Conservation (phyloP, 1,140 invertebrate genomes). For the Diorhabda carinulata region DNA sequence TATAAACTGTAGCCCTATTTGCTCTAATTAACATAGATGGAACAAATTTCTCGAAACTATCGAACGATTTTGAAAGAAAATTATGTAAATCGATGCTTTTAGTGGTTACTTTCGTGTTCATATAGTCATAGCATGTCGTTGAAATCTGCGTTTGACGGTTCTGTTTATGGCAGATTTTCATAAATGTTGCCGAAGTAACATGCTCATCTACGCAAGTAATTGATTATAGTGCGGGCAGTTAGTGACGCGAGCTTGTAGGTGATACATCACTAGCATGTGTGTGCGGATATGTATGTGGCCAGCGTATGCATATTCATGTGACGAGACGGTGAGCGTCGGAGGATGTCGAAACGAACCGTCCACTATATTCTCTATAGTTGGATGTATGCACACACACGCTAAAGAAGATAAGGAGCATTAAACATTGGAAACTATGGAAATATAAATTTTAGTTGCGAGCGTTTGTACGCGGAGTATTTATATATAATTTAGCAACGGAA, state of each 20-base stretch:
- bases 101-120: constrained; percentile 11
- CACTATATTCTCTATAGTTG: not conserved
- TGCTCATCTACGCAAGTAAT: constrained; percentile 48
- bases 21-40: too few species aligned
- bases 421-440: too few species aligned
- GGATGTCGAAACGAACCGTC: not conserved
- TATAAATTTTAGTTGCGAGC: too few species aligned
- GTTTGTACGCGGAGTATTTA: too few species aligned
- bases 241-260: constrained; percentile 48
- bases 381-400: not conserved
- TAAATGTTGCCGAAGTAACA: constrained; percentile 46
- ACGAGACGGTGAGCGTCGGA: constrained; percentile 1
- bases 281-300: constrained; percentile 25
- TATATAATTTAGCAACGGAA: too few species aligned
- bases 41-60: not conserved
- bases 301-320: constrained; percentile 45
- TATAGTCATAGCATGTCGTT: constrained; percentile 18
- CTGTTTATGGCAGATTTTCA: constrained; percentile 46
- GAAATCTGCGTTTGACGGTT: constrained; percentile 35
- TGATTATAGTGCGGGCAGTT: constrained; percentile 47
- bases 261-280: constrained; percentile 47
- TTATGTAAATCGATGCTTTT: not conserved
- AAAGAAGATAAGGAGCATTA: not conserved
- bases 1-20: too few species aligned
- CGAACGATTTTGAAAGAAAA: not conserved